Evolutionary conservation across 2,888 invertebrate species (phyloP).

Genomic region (Drosophila algonquin): DNA sequence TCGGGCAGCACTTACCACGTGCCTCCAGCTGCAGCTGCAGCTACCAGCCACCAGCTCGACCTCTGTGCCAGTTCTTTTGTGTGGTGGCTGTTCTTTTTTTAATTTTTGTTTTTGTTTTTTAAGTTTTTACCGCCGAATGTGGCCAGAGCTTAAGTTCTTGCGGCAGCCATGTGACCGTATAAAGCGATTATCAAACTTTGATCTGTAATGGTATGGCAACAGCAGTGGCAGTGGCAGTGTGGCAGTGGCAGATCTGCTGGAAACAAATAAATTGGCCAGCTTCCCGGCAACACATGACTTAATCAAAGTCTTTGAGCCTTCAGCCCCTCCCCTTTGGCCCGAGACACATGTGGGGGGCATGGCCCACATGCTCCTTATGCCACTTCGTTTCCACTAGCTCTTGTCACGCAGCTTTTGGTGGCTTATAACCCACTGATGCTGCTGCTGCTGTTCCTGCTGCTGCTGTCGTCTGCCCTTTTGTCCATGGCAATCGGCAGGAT

Average conservation of each 20-base stretch:
- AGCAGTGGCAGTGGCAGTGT: background rate
- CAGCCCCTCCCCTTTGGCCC: background rate
- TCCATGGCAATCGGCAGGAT: slow-evolving; percentile 33
- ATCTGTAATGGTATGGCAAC: slow-evolving; percentile 20
- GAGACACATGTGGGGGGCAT: no score
- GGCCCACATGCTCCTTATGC: no score
- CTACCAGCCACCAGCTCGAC: background rate
- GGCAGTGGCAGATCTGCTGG: background rate
- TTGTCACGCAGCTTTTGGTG: slow-evolving; percentile 40
- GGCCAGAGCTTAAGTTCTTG: slow-evolving; percentile 36
- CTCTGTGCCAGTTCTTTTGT: background rate
- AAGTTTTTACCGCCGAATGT: slow-evolving; percentile 33
- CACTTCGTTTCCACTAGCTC: slow-evolving; percentile 8
- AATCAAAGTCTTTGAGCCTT: slow-evolving; percentile 26
- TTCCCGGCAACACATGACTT: slow-evolving; percentile 5
- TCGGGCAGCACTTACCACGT: slow-evolving; percentile 25
- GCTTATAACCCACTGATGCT: slow-evolving; percentile 41
- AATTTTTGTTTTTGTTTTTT: background rate
- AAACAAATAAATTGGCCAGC: slow-evolving; percentile 29
- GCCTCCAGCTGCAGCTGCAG: background rate
- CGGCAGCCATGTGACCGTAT: slow-evolving; percentile 38
- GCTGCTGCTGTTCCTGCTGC: background rate
- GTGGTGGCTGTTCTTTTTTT: background rate
- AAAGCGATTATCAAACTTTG: slow-evolving; percentile 44
- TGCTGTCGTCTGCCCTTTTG: slow-evolving; percentile 9